These are phyloP conservation scores for Xenentodon cancila DNA, from an alignment of 2,797 vertebrate species.

Conservation along the genomic window DNA sequence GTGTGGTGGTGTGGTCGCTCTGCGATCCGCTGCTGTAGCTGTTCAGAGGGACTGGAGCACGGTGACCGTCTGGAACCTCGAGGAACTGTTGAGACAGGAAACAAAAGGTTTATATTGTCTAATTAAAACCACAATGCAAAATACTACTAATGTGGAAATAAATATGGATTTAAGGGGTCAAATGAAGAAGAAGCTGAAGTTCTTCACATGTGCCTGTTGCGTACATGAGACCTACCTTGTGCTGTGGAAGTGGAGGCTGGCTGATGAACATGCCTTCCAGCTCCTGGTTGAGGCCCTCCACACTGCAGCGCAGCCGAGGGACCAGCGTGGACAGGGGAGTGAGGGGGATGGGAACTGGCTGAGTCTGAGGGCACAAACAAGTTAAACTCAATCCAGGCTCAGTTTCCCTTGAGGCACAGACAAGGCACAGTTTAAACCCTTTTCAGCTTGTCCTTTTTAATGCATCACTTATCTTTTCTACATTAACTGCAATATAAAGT, in stretches of 20 bases:
- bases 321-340: conserved; percentile 77
- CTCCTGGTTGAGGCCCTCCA: conserved; percentile 91
- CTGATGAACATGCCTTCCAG: conserved; percentile 91
- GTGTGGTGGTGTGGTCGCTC: conserved; percentile 65
- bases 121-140: background rate
- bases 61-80: conserved; percentile 90
- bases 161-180: background rate
- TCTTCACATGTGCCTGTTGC: background rate
- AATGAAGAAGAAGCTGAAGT: background rate
- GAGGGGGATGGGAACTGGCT: conserved; percentile 71
- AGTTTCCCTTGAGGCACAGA: conserved; percentile 7
- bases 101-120: background rate
- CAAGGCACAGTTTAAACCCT: conserved; percentile 3
- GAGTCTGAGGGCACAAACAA: conserved; percentile 64
- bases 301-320: conserved; percentile 86
- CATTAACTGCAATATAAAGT: background rate
- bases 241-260: conserved; percentile 83
- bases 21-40: conserved; percentile 78
- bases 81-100: conserved; percentile 76
- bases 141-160: too few relatives aligned
- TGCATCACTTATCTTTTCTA: background rate
- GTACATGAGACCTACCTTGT: conserved; percentile 76
- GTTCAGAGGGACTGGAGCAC: conserved; percentile 87
- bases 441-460: background rate
- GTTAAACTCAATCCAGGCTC: conserved; percentile 12